phyloP scores from a whole-genome alignment of 2,888 invertebrate genomes.

The Caradrina clavipalpis region DNA sequence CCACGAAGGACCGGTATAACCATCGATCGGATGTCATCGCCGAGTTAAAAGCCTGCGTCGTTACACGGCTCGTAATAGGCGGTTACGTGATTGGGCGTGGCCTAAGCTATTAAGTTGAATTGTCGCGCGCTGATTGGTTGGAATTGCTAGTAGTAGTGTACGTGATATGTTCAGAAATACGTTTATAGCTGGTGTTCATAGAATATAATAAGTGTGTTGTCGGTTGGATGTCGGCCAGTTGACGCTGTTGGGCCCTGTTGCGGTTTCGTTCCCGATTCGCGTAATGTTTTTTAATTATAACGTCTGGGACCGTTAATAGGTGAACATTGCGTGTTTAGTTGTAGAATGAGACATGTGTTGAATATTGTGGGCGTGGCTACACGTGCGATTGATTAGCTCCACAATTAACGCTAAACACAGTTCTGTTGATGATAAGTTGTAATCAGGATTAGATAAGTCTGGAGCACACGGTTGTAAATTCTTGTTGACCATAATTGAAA shows the following conservation, averaged over 20 bases:
- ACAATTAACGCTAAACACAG: conserved; percentile 34
- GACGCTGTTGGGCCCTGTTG: conserved; percentile 80
- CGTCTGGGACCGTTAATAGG: conserved; percentile 81
- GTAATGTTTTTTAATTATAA: conserved; percentile 86
- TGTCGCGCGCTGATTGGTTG: conserved; percentile 90
- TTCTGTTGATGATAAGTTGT: conserved; percentile 24
- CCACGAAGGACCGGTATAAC: conserved; percentile 73
- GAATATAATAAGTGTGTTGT: conserved; percentile 90
- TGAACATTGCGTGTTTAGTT: conserved; percentile 63
- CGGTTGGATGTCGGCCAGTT: conserved; percentile 88
- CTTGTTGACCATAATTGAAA: conserved; percentile 14
- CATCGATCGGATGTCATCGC: conserved; percentile 87
- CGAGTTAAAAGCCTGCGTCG: conserved; percentile 90
- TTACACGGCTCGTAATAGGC: conserved; percentile 91
- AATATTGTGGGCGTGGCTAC: conserved; percentile 56
- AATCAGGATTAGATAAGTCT: conserved; percentile 15
- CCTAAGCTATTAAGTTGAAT: conserved; percentile 89
- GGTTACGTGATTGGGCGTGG: conserved; percentile 91
- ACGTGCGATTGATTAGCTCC: conserved; percentile 51
- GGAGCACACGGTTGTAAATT: conserved; percentile 11
- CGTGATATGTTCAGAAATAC: conserved; percentile 91
- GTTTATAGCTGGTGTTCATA: conserved; percentile 89
- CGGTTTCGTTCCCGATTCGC: conserved; percentile 83
- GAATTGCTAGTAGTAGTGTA: conserved; percentile 90
- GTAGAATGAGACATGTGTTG: conserved; percentile 55